These are phyloP conservation scores for Amblyopsis rosae DNA, from an alignment of 2,113 vertebrate species.

Conservation along the genomic window DNA sequence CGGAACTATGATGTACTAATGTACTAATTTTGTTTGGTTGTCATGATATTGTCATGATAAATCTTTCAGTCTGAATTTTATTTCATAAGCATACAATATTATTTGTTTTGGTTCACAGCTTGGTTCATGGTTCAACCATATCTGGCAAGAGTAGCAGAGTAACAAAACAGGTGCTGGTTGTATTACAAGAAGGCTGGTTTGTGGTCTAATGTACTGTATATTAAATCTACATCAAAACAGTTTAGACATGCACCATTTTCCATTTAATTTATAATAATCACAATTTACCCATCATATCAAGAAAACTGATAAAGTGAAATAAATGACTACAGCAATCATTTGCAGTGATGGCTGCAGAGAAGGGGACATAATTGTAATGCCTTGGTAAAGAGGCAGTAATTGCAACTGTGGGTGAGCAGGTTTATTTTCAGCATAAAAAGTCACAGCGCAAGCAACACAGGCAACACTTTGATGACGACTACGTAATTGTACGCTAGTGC, in stretches of 20 bases:
- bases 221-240: neutral
- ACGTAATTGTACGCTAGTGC: constrained; percentile 21
- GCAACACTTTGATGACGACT: constrained; percentile 16
- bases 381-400: constrained; percentile 63
- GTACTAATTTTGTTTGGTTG: no score
- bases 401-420: constrained; percentile 52
- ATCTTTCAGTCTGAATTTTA: no score
- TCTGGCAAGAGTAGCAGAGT: no score
- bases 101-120: no score
- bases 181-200: no score
- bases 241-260: neutral
- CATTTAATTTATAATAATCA: neutral
- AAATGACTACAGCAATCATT: constrained; percentile 23
- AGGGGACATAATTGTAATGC: constrained; percentile 46
- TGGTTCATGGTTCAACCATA: no score
- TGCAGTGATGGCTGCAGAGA: constrained; percentile 22
- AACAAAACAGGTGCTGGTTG: no score
- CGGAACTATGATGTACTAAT: no score
- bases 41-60: no score
- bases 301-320: constrained; percentile 2
- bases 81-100: no score
- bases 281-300: constrained; percentile 3
- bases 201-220: no score
- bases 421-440: constrained; percentile 63
- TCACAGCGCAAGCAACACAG: constrained; percentile 49